Evolutionary conservation across 2,797 vertebrate genomes (phyloP), one percentile per base, ranked within the genome.

Genomic region (Pseudochirops cupreus): DNA sequence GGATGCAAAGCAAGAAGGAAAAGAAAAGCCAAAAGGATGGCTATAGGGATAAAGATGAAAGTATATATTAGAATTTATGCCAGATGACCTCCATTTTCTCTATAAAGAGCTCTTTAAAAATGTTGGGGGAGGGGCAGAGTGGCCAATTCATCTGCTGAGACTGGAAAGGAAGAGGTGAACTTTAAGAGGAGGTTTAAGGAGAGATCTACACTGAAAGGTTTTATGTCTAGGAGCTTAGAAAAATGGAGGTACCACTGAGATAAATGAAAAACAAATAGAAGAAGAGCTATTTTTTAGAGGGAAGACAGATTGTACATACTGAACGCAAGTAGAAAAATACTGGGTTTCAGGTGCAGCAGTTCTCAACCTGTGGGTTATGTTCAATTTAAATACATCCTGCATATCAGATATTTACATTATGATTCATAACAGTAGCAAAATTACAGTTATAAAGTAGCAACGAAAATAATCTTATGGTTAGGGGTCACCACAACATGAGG

Each of bases 311-410:
- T 74, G 67, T 39, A 74, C 14, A 21, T 7, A 39, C 1, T 74
- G 67, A 74, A 74, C n/a, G 1, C 33, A 74, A 39, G 16, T 39
- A 74, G n/a, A 39, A 82, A 82, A 46, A 82, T 24, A 92, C 0
- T 96, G 57, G 58, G 67, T 74, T 95, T 93, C 82, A 92, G 95
- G 46, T 46, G 46, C 46, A 46, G 46, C 46, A 46, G 46, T 46
- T 46, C 46, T 46, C 46, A 46, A 46, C 2, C 46, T 46, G 46
- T 46, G 46, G 46, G 46, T 46, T 46, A 46, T 46, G 46, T 46
- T 46, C 46, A 46, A 46, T 46, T 46, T 46, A 46, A 46, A 46
- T 46, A 46, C 46, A 46, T 46, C 46, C 46, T 46, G 46, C 46
- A 46, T 46, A 46, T 46, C 46, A 46, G 46, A 46, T 46, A 46